These are phyloP conservation scores for Hirtodrosophila duncani DNA, from an alignment of 2,888 invertebrate species.

Conservation along the genomic window DNA sequence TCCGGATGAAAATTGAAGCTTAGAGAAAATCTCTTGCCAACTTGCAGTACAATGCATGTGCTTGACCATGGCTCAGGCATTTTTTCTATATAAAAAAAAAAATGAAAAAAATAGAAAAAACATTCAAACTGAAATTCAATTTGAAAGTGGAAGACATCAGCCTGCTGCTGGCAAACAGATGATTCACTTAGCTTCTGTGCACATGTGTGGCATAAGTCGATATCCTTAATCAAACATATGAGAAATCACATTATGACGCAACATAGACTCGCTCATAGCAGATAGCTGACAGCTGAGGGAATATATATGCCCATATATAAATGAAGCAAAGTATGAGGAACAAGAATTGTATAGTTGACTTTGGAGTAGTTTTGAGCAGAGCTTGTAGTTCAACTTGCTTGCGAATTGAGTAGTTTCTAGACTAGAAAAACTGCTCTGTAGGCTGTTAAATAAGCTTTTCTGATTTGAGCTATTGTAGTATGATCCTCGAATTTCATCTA, in stretches of 20 bases:
- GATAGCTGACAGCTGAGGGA: too few species aligned
- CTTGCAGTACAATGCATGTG: too few species aligned
- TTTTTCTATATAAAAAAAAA: constrained; percentile 12
- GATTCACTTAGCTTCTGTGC: constrained; percentile 4
- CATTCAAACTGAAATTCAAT: constrained; percentile 44
- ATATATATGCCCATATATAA: constrained; percentile 53
- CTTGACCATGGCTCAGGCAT: constrained; percentile 51
- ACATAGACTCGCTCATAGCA: constrained; percentile 19
- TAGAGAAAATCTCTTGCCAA: too few species aligned
- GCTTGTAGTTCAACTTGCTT: too few species aligned
- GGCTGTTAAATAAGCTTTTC: too few species aligned
- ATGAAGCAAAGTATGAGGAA: constrained; percentile 11
- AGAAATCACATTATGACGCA: constrained; percentile 53
- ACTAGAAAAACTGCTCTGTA: too few species aligned
- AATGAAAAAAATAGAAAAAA: constrained; percentile 17
- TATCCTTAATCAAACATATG: constrained; percentile 53
- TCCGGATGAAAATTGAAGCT: constrained; percentile 22
- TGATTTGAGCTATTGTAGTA: too few species aligned
- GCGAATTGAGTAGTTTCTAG: too few species aligned
- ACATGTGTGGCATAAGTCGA: constrained; percentile 19
- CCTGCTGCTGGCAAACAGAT: constrained; percentile 43
- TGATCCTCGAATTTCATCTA: too few species aligned
- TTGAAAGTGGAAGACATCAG: constrained; percentile 28
- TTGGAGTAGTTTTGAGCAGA: too few species aligned
- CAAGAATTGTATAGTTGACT: too few species aligned